A percentile compares a stretch with the other conserved stretches of the same genome.
Conservation (phyloP, 2,113 vertebrate species). For the Patagioenas fasciata region DNA sequence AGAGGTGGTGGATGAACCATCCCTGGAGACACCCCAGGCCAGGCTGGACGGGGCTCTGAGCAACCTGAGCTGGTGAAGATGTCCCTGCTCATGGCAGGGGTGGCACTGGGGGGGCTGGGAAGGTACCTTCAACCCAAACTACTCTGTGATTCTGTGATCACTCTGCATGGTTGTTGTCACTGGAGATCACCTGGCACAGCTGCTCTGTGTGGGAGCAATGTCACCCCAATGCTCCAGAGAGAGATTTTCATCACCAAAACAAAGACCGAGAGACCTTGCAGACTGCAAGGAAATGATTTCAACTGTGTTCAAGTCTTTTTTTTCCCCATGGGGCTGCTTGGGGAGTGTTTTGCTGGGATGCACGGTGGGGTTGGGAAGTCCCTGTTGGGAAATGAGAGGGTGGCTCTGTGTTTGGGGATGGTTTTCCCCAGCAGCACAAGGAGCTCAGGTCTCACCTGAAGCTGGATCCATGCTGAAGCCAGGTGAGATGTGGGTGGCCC, state of each 20-base stretch:
- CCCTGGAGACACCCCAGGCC: too few species aligned
- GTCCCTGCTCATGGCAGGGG: too few species aligned
- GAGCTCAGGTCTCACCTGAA: neutral
- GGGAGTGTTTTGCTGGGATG: neutral
- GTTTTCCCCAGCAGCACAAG: neutral
- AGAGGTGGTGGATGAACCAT: too few species aligned
- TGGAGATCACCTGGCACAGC: neutral
- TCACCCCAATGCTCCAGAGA: rapidly evolving
- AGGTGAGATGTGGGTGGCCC: neutral
- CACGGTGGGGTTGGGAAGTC: rapidly evolving
- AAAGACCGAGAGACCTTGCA: neutral
- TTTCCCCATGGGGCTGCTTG: neutral
- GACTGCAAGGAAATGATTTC: neutral
- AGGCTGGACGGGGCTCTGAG: too few species aligned
- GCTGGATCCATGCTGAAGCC: neutral
- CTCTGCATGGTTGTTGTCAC: rapidly evolving
- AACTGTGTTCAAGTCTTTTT: neutral
- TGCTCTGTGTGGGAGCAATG: rapidly evolving
- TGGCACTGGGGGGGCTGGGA: too few species aligned
- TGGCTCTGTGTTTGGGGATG: neutral
- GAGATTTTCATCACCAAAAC: neutral
- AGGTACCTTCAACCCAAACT: too few species aligned
- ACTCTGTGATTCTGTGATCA: neutral
- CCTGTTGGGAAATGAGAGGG: neutral
- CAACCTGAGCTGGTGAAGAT: too few species aligned